Percentiles rank a stretch among this genome's conserved stretches.
Evolutionary conservation across 2,113 vertebrate species (phyloP).

Genomic region (Ictidomys tridecemlineatus): DNA sequence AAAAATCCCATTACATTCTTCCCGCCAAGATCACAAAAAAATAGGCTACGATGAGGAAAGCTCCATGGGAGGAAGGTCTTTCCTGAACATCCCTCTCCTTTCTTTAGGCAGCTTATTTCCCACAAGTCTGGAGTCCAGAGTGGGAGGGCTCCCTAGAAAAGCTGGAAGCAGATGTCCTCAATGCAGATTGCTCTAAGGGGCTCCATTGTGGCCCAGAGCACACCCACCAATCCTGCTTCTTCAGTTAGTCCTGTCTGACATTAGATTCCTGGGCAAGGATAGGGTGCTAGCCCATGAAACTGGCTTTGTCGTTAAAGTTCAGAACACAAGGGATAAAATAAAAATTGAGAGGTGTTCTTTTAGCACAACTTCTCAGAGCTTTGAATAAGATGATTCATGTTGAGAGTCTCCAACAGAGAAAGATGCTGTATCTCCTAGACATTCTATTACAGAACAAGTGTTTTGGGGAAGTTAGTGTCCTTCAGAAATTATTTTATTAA

Average conservation of each 20-base stretch:
- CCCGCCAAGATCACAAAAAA: conserved; percentile 34
- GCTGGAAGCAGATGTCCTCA: not conserved
- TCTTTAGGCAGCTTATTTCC: not conserved
- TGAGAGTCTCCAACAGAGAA: not conserved
- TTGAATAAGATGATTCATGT: not conserved
- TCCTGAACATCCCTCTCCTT: not conserved
- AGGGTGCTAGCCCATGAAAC: conserved; percentile 54
- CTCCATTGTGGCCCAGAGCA: not conserved
- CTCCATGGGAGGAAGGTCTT: not conserved
- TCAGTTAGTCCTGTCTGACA: not conserved
- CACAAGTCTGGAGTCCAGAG: not conserved
- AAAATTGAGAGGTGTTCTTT: not conserved
- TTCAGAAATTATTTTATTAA: conserved; percentile 23
- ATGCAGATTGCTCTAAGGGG: not conserved
- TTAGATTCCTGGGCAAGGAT: not conserved
- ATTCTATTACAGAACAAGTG: not conserved
- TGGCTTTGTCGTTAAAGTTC: not conserved
- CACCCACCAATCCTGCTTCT: not conserved
- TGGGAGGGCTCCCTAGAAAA: not conserved
- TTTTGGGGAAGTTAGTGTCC: not conserved
- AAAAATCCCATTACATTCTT: conserved; percentile 67
- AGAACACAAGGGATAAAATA: conserved; percentile 13
- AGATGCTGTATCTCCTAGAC: not conserved
- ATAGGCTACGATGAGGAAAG: not conserved
- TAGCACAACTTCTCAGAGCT: not conserved